A percentile compares a stretch with the other conserved stretches of the same genome.
Conservation (phyloP, 2,888 invertebrate genomes). For the Marronus borbonicus region DNA sequence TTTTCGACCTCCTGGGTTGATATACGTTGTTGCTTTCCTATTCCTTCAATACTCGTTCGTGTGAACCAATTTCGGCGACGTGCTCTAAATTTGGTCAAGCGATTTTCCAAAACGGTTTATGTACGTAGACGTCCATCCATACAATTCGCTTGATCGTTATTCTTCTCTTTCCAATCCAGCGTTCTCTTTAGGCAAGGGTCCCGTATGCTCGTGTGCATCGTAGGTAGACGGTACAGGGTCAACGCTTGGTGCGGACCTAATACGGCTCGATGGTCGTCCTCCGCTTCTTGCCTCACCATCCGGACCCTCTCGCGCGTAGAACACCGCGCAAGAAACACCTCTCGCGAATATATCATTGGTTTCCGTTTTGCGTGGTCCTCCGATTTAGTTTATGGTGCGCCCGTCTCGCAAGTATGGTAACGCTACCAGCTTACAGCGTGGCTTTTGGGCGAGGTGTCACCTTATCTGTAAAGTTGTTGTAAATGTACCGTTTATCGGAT, state of each 20-base stretch:
- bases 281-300: constrained; percentile 39
- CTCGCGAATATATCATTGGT: constrained; percentile 10
- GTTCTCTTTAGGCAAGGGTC: constrained; percentile 25
- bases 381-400: constrained; percentile 13
- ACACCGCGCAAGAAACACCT: constrained; percentile 22
- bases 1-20: too few relatives aligned
- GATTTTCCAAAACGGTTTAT: constrained; percentile 2
- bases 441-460: too few relatives aligned
- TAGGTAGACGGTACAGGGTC: constrained; percentile 44
- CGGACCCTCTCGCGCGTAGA: constrained; percentile 1
- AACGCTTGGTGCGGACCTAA: constrained; percentile 40
- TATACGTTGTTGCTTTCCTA: neutral
- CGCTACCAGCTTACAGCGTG: neutral
- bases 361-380: constrained; percentile 35
- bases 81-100: constrained; percentile 22
- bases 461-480: too few relatives aligned
- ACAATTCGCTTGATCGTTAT: neutral
- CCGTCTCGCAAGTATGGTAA: neutral
- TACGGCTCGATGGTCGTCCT: constrained; percentile 43
- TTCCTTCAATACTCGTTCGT: neutral
- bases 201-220: constrained; percentile 9
- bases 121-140: neutral
- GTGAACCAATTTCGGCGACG: constrained; percentile 17
- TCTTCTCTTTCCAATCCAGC: neutral
- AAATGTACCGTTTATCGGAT: too few relatives aligned